Conservation (phyloP, 2,113 vertebrate species). For the Gallinago paraguaiae region DNA sequence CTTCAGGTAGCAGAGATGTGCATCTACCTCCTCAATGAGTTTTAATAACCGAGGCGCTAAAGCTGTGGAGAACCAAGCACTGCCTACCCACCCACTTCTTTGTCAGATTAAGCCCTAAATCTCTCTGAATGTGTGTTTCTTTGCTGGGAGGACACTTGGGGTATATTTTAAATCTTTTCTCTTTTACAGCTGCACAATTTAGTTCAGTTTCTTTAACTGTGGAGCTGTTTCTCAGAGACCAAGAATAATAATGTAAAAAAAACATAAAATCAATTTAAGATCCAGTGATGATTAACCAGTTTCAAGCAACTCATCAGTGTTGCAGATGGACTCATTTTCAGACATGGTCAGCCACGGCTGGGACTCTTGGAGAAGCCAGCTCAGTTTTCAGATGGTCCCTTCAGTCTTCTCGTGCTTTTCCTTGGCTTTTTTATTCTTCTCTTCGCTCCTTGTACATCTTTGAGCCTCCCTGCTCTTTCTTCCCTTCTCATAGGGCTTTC, state of each 20-base stretch:
- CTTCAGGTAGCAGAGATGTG: conserved; percentile 42
- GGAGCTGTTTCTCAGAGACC: background rate
- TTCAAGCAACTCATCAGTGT: background rate
- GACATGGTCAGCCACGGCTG: background rate
- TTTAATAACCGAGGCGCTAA: conserved; percentile 8
- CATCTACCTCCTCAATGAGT: conserved; percentile 31
- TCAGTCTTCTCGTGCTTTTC: background rate
- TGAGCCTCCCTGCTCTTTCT: background rate
- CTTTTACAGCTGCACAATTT: background rate
- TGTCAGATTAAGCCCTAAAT: conserved; percentile 9
- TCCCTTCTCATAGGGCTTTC: background rate
- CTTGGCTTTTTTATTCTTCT: background rate
- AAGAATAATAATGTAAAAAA: background rate
- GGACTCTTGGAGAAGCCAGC: background rate
- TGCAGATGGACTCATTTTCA: background rate
- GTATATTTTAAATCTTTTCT: background rate
- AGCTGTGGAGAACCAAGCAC: conserved; percentile 23
- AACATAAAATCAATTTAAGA: background rate
- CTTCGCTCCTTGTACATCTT: background rate
- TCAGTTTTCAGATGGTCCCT: conserved; percentile 21
- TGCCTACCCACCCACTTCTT: conserved; percentile 1
- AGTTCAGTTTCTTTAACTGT: background rate
- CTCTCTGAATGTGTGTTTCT: background rate
- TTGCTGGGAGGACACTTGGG: background rate
- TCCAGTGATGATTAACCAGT: background rate